Conservation (phyloP, 2,113 vertebrate genomes). For the Prunella fulvescens region DNA sequence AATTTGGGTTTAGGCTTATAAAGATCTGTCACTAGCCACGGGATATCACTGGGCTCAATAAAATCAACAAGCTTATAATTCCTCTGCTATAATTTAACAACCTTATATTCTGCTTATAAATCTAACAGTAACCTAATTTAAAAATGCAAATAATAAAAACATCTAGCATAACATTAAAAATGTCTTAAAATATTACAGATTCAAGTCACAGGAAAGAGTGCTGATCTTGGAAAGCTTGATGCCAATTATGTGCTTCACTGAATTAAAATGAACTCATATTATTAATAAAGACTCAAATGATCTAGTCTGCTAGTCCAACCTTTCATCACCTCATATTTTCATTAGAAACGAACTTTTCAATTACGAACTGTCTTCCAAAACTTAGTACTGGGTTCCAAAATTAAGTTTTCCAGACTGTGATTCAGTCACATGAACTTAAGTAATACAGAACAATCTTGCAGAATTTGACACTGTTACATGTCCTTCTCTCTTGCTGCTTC, state of each 20-base stretch:
- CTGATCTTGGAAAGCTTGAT: conserved; percentile 72
- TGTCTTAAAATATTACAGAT: conserved; percentile 61
- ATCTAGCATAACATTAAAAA: conserved; percentile 49
- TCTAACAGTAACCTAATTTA: conserved; percentile 64
- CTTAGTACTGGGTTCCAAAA: conserved; percentile 41
- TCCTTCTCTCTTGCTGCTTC: conserved; percentile 27
- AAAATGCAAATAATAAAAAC: conserved; percentile 76
- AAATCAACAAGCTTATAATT: conserved; percentile 74
- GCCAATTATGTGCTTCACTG: conserved; percentile 78
- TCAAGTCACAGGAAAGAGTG: conserved; percentile 56
- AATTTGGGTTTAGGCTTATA: conserved; percentile 59
- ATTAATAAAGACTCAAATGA: conserved; percentile 75
- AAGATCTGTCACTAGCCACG: conserved; percentile 67
- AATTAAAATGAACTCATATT: conserved; percentile 78
- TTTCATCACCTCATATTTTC: conserved; percentile 68
- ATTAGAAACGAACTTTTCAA: conserved; percentile 73
- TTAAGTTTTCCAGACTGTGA: conserved; percentile 59
- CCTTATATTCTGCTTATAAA: no score
- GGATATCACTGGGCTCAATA: conserved; percentile 60
- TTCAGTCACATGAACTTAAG: conserved; percentile 36
- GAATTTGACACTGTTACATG: conserved; percentile 28
- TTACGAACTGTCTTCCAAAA: conserved; percentile 66
- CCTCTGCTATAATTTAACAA: neutral
- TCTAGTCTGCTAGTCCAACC: conserved; percentile 68
- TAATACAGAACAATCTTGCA: neutral